Evolutionary conservation across 2,113 vertebrate genomes (phyloP), one percentile per base, ranked within the genome.

Genomic region (Ellobius talpinus): DNA sequence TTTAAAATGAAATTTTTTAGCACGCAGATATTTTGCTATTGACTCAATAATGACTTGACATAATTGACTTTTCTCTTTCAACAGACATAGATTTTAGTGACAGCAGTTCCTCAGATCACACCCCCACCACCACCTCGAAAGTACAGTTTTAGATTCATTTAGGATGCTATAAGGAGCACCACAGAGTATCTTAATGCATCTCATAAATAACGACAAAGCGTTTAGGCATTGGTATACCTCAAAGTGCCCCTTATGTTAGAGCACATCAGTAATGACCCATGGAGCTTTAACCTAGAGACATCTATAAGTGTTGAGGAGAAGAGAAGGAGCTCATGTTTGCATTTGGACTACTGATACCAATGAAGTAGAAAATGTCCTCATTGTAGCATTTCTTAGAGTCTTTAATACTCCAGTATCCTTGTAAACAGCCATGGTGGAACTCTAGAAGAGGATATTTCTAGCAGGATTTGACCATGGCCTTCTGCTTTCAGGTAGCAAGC

Each of bases 101-200:
- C 61, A 26, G 16, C 23, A 87, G 9, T 86, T 88, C 93, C 58
- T 93, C 72, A 90, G 95, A 92, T 11, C 6, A 66, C 76, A 79
- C 9, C n/a, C 66, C 63, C 3, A 65, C 7, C 63, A 33, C 31
- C n/a, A 21, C 8, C 70, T 23, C 70, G 9, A 74, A 4, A 74
- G 50, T 5, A 65, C 76, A 47, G 23, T 52, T 68, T 89, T 29
- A 91, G 2, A 12, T 55, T 72, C 52, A 24, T 26, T 91, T 79
- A 78, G 5, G 65, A 45, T 76, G 2, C 39, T 86, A 47, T 39
- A 29, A 91, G 73, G n/a, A 81, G 14, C 1, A 52, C 55, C 58
- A 65, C 8, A 86, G 47, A 70, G 10, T 36, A 39, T 82, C 52
- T 70, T 73, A 88, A 70, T 87, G 65, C 36, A 85, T 76, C 10